Conservation (phyloP, 1,140 invertebrate genomes). For the Musca domestica region DNA sequence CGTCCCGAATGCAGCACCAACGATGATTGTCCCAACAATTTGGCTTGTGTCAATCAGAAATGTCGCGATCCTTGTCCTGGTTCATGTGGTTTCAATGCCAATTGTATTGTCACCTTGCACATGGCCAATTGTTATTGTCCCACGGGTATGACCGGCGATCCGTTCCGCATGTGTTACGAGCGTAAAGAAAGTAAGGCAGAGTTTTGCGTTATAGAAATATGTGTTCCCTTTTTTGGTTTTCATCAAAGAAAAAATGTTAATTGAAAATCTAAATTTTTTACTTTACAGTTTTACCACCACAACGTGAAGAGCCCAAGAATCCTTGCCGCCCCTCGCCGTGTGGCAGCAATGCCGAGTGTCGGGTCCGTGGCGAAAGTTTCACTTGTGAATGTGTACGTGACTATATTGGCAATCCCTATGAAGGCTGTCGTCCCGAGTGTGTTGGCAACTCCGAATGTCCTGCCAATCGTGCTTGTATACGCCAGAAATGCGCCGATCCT, state of each 20-base stretch:
- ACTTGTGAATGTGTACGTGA: constrained; percentile 57
- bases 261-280: constrained; percentile 49
- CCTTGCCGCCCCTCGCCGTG: constrained; percentile 62
- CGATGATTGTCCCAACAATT: constrained; percentile 62
- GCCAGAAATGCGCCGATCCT: constrained; percentile 63
- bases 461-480: constrained; percentile 58
- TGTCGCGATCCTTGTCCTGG: constrained; percentile 74
- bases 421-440: constrained; percentile 63
- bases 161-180: constrained; percentile 62
- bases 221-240: too few relatives aligned
- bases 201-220: constrained; percentile 43
- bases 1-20: constrained; percentile 67
- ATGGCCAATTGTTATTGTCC: constrained; percentile 71
- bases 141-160: constrained; percentile 67
- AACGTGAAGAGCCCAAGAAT: constrained; percentile 51
- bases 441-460: constrained; percentile 62
- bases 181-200: constrained; percentile 50
- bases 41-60: constrained; percentile 65
- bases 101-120: constrained; percentile 73
- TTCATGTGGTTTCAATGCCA: constrained; percentile 70
- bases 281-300: constrained; percentile 59
- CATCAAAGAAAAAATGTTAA: too few relatives aligned
- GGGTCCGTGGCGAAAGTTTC: constrained; percentile 53
- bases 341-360: constrained; percentile 60
- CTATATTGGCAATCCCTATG: constrained; percentile 60